Percentiles rank a stretch among this genome's conserved stretches.
Conservation (phyloP, 2,888 invertebrate genomes). For the Gisinianus flammeolus region DNA sequence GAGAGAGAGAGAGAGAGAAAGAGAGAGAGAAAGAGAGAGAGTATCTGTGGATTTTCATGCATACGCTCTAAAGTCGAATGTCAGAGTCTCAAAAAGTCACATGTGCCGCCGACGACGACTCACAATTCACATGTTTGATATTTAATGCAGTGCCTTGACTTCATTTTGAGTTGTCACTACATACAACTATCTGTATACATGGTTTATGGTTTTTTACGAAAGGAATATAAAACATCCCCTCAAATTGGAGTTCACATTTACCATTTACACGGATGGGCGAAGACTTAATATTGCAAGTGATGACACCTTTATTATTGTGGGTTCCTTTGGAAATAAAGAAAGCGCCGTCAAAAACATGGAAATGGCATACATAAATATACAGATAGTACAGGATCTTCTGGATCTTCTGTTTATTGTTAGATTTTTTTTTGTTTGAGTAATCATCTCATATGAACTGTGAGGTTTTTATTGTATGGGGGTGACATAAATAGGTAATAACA, state of each 20-base stretch:
- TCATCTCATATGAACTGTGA: background rate
- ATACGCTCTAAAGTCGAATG: background rate
- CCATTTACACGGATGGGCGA: constrained; percentile 19
- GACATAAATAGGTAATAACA: background rate
- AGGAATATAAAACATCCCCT: constrained; percentile 1
- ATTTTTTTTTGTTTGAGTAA: background rate
- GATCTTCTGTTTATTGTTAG: background rate
- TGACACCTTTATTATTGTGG: constrained; percentile 37
- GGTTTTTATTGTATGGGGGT: background rate
- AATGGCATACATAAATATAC: background rate
- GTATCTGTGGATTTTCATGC: no score
- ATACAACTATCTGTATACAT: background rate
- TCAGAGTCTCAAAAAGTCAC: constrained; percentile 1
- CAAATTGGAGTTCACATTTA: constrained; percentile 35
- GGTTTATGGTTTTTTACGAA: background rate
- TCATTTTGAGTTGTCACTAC: constrained; percentile 27
- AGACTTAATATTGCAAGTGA: constrained; percentile 21
- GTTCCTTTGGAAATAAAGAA: background rate
- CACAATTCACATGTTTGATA: constrained; percentile 8
- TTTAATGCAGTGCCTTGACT: background rate
- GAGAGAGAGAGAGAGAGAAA: background rate
- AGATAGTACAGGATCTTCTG: background rate
- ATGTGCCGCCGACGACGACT: background rate
- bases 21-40: no score
- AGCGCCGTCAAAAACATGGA: background rate